These are phyloP conservation scores for Gorsachius magnificus DNA, from an alignment of 2,797 vertebrate species.

Conservation along the genomic window DNA sequence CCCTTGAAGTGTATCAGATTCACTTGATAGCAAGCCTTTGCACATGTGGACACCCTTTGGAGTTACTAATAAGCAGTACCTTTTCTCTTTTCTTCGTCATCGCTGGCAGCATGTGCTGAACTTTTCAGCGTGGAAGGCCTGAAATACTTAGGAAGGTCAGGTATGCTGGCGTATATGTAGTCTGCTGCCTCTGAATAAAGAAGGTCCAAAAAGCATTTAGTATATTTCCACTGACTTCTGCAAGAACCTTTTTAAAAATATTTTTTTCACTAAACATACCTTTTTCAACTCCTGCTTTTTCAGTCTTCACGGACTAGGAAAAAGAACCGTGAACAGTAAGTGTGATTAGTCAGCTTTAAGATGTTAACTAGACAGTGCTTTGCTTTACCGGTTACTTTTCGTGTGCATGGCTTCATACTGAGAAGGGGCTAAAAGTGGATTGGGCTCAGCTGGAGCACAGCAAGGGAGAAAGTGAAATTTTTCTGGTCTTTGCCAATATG, in stretches of 20 bases:
- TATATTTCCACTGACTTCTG: background rate
- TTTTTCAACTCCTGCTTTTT: constrained; percentile 78
- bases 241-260: background rate
- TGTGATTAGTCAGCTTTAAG: constrained; percentile 39
- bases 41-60: background rate
- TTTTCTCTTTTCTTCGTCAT: constrained; percentile 82
- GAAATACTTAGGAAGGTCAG: constrained; percentile 80
- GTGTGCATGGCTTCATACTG: background rate
- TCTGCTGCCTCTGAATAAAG: constrained; percentile 79
- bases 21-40: background rate
- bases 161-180: constrained; percentile 80
- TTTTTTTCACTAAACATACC: constrained; percentile 78
- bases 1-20: background rate
- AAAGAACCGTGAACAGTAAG: constrained; percentile 42
- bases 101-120: constrained; percentile 40
- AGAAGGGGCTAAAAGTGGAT: background rate
- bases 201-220: constrained; percentile 8
- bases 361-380: background rate
- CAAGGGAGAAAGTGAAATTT: background rate
- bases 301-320: constrained; percentile 87
- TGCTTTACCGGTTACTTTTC: background rate
- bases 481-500: background rate
- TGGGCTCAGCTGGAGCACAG: background rate
- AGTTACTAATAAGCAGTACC: constrained; percentile 75
- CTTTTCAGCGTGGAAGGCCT: constrained; percentile 74